Base-by-base conservation (phyloP, 2,113 vertebrate species). In the Perca fluviatilis region DNA sequence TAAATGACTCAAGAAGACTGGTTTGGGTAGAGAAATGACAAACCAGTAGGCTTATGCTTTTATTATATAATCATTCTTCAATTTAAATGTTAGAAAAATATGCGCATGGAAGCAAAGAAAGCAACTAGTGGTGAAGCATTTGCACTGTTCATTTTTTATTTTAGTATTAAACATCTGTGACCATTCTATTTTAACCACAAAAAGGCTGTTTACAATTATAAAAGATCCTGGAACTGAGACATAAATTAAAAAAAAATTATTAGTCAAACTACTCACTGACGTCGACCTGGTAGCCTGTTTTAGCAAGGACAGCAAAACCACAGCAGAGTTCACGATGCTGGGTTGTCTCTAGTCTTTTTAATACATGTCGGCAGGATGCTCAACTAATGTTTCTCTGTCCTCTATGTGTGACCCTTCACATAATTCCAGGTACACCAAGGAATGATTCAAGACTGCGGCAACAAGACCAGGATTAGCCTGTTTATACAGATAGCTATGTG, bases 401-500 rank as follows among this genome's bases (percentile, higher is more conserved):
- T 36, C 23, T 2, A 46, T 14, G 18, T 76, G 3, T 58, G 40
- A 74, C 16, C 21, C 11, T 21, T 53, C 70, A n/a, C 47, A 27
- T 68, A 1, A 30, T 27, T 33, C 2, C 82, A 94, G 93, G 93
- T 98, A n/a, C 96, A 90, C 66, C 95, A 94, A 0, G 6, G 13
- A 0, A 27, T 94, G 5, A 97, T 99, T 23, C 3, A 40, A 21
- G 92, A 96, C 77, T 98, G 97, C 68, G 1, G 2, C 0, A 0
- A 53, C 7, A 85, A 67, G 85, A 77, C 63, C 69, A 53, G 9
- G 21, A 97, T 99, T 86, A 97, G 96, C 87, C 49, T 97, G 0
- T 97, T 97, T 88, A 18, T 98, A 33, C 97, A 99, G 71, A 6
- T 97, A 27, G 77, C 96, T 0, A 81, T 99, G 92, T 94, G 93